Evolutionary conservation across 2,888 invertebrate species (phyloP).

Genomic region (Leucoptera coffeella): DNA sequence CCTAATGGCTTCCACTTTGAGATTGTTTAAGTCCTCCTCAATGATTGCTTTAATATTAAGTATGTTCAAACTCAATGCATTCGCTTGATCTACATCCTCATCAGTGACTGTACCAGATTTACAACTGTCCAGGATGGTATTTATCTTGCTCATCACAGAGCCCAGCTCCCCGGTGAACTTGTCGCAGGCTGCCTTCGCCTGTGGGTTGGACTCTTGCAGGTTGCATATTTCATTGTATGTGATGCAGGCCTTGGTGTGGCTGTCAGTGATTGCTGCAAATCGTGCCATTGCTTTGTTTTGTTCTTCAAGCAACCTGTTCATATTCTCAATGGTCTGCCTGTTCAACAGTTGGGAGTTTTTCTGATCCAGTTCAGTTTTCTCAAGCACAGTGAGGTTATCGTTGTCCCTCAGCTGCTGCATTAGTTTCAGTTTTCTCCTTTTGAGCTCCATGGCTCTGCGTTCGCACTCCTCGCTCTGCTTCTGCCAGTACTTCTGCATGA

Average conservation of each 20-base stretch:
- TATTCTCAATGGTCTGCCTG: slow-evolving; percentile 33
- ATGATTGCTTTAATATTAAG: slow-evolving; percentile 40
- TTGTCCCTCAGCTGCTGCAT: slow-evolving; percentile 37
- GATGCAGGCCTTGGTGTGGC: slow-evolving; percentile 49
- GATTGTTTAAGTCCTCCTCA: slow-evolving; percentile 20
- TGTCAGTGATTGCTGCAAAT: slow-evolving; percentile 50
- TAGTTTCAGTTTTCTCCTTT: slow-evolving; percentile 26
- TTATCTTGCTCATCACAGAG: slow-evolving; percentile 29
- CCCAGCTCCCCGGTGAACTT: slow-evolving; percentile 33
- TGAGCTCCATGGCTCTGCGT: slow-evolving; percentile 30
- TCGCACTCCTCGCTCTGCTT: slow-evolving; percentile 29
- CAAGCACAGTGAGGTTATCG: slow-evolving; percentile 37
- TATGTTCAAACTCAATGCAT: slow-evolving; percentile 33
- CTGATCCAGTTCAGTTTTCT: slow-evolving; percentile 38
- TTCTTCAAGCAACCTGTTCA: slow-evolving; percentile 43
- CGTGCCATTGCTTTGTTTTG: slow-evolving; percentile 34
- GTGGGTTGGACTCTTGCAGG: slow-evolving; percentile 31
- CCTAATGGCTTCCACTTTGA: slow-evolving; percentile 16
- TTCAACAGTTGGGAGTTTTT: slow-evolving; percentile 38
- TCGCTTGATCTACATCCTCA: slow-evolving; percentile 51
- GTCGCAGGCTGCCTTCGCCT: slow-evolving; percentile 26
- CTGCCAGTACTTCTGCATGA: slow-evolving; percentile 18
- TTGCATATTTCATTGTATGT: slow-evolving; percentile 49
- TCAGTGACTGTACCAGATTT: slow-evolving; percentile 32
- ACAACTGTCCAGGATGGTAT: slow-evolving; percentile 33